These are phyloP conservation scores for Tortrix viridana DNA, from an alignment of 2,888 invertebrate genomes.

Conservation along the genomic window DNA sequence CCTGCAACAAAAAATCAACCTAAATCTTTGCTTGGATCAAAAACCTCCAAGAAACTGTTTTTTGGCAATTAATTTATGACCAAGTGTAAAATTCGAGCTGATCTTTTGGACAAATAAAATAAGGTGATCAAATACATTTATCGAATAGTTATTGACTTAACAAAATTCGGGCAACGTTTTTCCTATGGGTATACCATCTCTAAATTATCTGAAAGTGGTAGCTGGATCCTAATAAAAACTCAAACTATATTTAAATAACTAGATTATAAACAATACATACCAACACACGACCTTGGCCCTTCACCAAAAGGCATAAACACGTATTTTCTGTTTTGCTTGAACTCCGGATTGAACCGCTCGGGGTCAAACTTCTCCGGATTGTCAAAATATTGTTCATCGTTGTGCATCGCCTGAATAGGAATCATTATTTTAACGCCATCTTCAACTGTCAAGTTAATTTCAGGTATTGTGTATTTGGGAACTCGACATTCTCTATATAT, in stretches of 20 bases:
- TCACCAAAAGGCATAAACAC: slow-evolving; percentile 73
- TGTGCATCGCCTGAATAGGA: slow-evolving; percentile 71
- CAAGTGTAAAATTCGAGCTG: too few species aligned
- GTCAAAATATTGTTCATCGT: slow-evolving; percentile 68
- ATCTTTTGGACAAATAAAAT: too few species aligned
- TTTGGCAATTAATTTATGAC: too few species aligned
- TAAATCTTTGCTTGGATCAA: background rate
- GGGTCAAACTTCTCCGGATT: slow-evolving; percentile 68
- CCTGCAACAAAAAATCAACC: slow-evolving; percentile 51
- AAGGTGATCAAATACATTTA: too few species aligned
- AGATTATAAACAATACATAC: slow-evolving; percentile 51
- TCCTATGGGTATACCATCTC: too few species aligned
- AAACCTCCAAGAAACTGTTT: background rate
- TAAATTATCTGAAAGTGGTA: too few species aligned
- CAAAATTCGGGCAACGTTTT: too few species aligned
- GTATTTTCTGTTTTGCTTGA: slow-evolving; percentile 57
- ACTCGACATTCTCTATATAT: slow-evolving; percentile 66
- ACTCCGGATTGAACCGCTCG: slow-evolving; percentile 61
- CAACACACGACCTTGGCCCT: slow-evolving; percentile 73
- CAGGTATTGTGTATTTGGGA: slow-evolving; percentile 70
- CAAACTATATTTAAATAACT: background rate
- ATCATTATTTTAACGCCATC: slow-evolving; percentile 64
- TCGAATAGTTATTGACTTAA: too few species aligned
- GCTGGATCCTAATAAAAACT: background rate
- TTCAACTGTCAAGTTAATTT: slow-evolving; percentile 64